Conservation (phyloP, 1,140 invertebrate species). For the Drosophila sproati region DNA sequence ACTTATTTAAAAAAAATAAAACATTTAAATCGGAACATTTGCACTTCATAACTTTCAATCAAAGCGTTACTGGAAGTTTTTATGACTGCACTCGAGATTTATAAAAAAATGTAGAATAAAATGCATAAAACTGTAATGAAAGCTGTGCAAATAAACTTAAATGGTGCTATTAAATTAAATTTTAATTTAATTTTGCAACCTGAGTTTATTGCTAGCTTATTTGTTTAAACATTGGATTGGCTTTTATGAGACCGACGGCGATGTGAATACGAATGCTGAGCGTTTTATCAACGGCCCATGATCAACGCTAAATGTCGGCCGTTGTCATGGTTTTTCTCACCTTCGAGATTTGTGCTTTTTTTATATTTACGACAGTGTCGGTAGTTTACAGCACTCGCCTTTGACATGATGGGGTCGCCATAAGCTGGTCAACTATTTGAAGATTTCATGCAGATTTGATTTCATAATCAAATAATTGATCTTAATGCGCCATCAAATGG, state of each 20-base stretch:
- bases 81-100: not conserved
- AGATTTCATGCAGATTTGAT: constrained; percentile 81
- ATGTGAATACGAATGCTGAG: constrained; percentile 38
- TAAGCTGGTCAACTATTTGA: constrained; percentile 70
- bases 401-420: constrained; percentile 55
- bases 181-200: constrained; percentile 70
- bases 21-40: not conserved
- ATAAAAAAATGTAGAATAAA: not conserved
- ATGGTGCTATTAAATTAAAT: constrained; percentile 50
- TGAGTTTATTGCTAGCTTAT: constrained; percentile 42
- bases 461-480: constrained; percentile 84
- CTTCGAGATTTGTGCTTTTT: constrained; percentile 25
- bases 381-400: constrained; percentile 52
- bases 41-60: not conserved
- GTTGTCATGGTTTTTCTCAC: constrained; percentile 45
- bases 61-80: not conserved
- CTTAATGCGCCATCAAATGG: constrained; percentile 82
- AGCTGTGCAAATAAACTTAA: constrained; percentile 50
- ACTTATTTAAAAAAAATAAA: not conserved
- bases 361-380: constrained; percentile 11
- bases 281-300: constrained; percentile 58
- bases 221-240: constrained; percentile 48
- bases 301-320: constrained; percentile 50
- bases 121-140: constrained; percentile 18
- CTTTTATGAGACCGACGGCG: constrained; percentile 34